A percentile compares a stretch with the other conserved stretches of the same genome.
Conservation (phyloP, 2,113 vertebrate genomes). For the Aleadryas rufinucha region DNA sequence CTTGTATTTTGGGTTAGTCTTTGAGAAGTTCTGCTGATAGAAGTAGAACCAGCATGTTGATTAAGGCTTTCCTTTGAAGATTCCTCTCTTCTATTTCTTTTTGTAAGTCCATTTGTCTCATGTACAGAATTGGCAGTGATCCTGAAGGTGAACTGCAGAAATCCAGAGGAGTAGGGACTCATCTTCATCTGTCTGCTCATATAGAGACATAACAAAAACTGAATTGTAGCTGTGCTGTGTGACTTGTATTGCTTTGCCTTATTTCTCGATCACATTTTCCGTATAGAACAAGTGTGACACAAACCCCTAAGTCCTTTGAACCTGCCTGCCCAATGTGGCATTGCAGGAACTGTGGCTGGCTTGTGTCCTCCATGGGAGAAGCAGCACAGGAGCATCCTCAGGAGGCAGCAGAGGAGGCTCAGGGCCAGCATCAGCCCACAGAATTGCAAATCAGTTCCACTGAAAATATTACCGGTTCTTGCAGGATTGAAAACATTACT, state of each 20-base stretch:
- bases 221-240: background rate
- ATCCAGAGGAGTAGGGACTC: background rate
- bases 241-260: background rate
- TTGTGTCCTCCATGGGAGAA: background rate
- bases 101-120: background rate
- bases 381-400: background rate
- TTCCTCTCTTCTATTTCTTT: background rate
- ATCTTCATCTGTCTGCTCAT: background rate
- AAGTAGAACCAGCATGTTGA: background rate
- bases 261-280: background rate
- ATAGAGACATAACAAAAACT: background rate
- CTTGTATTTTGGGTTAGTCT: background rate
- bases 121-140: background rate
- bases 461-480: background rate
- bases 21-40: background rate
- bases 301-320: background rate
- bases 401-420: background rate
- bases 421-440: background rate
- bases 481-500: background rate
- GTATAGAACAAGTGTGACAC: background rate
- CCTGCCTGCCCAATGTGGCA: background rate
- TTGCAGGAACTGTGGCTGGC: background rate
- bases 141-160: background rate
- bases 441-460: background rate
- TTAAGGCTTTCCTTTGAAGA: background rate